phyloP scores from a whole-genome alignment of 2,888 invertebrate genomes.

The Polydrusus pterygomalis region DNA sequence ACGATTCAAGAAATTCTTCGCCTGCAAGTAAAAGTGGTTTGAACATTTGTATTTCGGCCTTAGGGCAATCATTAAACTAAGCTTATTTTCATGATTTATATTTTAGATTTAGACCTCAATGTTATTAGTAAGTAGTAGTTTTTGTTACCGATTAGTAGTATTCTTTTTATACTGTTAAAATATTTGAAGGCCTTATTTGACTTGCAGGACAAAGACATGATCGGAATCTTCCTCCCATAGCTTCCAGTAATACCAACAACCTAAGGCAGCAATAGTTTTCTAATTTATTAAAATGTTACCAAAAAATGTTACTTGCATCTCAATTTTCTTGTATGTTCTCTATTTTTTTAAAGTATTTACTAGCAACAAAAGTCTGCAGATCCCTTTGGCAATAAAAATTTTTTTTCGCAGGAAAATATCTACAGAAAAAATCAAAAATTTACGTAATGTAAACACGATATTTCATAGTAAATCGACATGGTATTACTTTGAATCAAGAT shows the following conservation, averaged over 20 bases:
- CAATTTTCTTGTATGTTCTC: neutral
- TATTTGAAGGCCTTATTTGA: no score
- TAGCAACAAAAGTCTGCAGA: neutral
- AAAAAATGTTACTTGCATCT: neutral
- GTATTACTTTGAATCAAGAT: constrained; percentile 39
- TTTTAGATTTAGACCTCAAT: neutral
- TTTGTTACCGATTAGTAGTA: no score
- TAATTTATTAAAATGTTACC: no score
- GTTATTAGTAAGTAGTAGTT: no score
- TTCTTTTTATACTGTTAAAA: no score
- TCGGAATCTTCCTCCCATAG: no score
- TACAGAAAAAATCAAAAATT: constrained; percentile 14
- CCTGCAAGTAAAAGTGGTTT: constrained; percentile 5
- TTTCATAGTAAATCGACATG: constrained; percentile 4
- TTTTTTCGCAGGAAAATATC: neutral
- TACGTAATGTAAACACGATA: constrained; percentile 9
- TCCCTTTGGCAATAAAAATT: neutral
- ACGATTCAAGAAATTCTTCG: neutral
- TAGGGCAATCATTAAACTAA: neutral
- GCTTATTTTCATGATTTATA: constrained; percentile 14
- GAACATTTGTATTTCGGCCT: neutral
- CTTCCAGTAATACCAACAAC: no score
- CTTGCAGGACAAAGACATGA: no score
- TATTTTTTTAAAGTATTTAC: neutral
- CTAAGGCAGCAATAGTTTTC: no score